phyloP scores from a whole-genome alignment of 2,113 vertebrate species.

The Poeciliopsis turrubarensis region DNA sequence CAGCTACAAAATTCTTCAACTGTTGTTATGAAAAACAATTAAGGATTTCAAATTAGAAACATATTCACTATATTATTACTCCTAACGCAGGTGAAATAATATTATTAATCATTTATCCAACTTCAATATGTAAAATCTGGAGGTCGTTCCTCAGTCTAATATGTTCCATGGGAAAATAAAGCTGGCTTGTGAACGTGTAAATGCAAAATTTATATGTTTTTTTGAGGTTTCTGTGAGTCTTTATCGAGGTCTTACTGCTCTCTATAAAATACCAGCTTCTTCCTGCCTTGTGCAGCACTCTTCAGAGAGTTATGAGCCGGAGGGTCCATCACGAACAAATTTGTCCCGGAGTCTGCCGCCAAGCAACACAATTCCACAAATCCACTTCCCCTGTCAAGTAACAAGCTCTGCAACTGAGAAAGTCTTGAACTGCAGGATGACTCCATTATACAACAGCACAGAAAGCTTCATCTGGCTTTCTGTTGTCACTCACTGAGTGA shows the following conservation, averaged over 20 bases:
- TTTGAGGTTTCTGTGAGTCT: neutral
- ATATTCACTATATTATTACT: neutral
- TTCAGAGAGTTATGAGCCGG: slow-evolving; percentile 47
- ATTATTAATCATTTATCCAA: neutral
- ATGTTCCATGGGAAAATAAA: neutral
- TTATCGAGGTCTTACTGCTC: slow-evolving; percentile 27
- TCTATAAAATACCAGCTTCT: slow-evolving; percentile 38
- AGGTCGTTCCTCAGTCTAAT: neutral
- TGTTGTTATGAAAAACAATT: neutral
- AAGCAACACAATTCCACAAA: slow-evolving; percentile 71
- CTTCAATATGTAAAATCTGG: neutral
- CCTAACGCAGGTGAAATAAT: neutral
- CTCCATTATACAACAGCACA: slow-evolving; percentile 31
- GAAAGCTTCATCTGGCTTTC: slow-evolving; percentile 28
- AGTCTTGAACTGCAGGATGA: slow-evolving; percentile 35
- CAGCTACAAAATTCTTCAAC: neutral
- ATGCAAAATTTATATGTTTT: neutral
- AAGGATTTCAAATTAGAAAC: neutral
- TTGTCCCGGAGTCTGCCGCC: slow-evolving; percentile 46
- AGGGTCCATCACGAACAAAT: slow-evolving; percentile 62
- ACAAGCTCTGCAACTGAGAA: slow-evolving; percentile 50
- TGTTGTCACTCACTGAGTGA: slow-evolving; percentile 8
- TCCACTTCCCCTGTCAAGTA: slow-evolving; percentile 58
- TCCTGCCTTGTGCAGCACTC: slow-evolving; percentile 35
- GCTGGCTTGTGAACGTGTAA: neutral